Evolutionary conservation across 2,888 invertebrate species (phyloP).

Genomic region (Tanypteryx hageni): DNA sequence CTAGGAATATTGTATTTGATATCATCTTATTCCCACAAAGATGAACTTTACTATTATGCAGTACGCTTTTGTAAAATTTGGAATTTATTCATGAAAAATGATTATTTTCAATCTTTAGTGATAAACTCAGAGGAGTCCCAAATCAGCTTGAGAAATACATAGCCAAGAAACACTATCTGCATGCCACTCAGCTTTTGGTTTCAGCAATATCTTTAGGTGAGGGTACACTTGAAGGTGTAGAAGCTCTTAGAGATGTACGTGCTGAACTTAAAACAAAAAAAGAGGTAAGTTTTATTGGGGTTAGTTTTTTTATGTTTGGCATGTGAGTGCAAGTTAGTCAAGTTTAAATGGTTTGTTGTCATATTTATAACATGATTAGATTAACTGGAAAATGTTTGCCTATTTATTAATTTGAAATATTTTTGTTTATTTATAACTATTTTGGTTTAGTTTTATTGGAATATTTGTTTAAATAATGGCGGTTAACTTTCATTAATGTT

Average conservation of each 20-base stretch:
- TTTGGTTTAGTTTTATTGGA: too few relatives aligned
- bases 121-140: constrained; percentile 86
- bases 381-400: constrained; percentile 38
- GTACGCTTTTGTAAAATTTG: too few relatives aligned
- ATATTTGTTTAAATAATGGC: too few relatives aligned
- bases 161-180: constrained; percentile 87
- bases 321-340: too few relatives aligned
- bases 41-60: too few relatives aligned
- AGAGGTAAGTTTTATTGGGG: constrained; percentile 75
- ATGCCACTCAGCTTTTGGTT: constrained; percentile 88
- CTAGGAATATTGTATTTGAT: too few relatives aligned
- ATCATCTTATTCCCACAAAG: too few relatives aligned
- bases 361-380: background rate
- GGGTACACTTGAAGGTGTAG: constrained; percentile 87
- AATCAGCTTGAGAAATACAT: constrained; percentile 82
- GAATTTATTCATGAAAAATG: too few relatives aligned
- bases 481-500: too few relatives aligned
- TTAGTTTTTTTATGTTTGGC: too few relatives aligned
- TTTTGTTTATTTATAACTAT: background rate
- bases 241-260: constrained; percentile 88
- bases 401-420: constrained; percentile 34
- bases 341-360: constrained; percentile 51
- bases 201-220: constrained; percentile 83
- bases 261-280: constrained; percentile 84
- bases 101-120: constrained; percentile 77